Percentiles rank a stretch among this genome's conserved stretches.
These are phyloP conservation scores for Threskiornis aethiopicus DNA, from an alignment of 2,797 vertebrate genomes.

Conservation along the genomic window DNA sequence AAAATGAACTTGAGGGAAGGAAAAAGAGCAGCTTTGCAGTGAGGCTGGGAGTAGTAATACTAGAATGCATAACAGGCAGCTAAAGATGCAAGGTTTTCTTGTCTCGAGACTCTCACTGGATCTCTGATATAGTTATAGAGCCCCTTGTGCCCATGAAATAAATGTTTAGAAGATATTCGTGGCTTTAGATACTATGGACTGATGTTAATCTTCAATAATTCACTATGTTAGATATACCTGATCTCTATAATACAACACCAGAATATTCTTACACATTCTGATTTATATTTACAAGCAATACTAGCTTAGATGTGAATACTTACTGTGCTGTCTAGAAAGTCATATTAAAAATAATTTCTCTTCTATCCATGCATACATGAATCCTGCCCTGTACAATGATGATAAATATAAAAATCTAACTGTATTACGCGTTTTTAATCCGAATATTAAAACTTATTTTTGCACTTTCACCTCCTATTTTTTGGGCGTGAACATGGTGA, in stretches of 20 bases:
- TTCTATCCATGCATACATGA: background rate
- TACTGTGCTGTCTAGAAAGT: background rate
- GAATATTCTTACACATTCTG: background rate
- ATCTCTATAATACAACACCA: background rate
- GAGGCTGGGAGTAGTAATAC: background rate
- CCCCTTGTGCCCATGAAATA: background rate
- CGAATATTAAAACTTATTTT: background rate
- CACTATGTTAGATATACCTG: background rate
- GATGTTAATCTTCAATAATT: background rate
- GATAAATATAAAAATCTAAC: background rate
- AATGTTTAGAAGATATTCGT: background rate
- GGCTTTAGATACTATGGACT: background rate
- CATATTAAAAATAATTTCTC: background rate
- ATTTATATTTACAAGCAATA: background rate
- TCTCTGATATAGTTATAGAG: background rate
- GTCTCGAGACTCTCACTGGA: background rate
- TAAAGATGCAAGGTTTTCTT: background rate
- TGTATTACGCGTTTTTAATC: background rate
- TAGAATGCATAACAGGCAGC: background rate
- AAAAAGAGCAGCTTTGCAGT: background rate
- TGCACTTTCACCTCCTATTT: background rate
- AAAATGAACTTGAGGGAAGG: background rate
- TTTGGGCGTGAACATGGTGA: background rate
- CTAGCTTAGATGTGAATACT: background rate
- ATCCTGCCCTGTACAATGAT: background rate